Evolutionary conservation across 1,140 invertebrate species (phyloP), one percentile per base, ranked within the genome.

Genomic region (Camponotus pennsylvanicus): DNA sequence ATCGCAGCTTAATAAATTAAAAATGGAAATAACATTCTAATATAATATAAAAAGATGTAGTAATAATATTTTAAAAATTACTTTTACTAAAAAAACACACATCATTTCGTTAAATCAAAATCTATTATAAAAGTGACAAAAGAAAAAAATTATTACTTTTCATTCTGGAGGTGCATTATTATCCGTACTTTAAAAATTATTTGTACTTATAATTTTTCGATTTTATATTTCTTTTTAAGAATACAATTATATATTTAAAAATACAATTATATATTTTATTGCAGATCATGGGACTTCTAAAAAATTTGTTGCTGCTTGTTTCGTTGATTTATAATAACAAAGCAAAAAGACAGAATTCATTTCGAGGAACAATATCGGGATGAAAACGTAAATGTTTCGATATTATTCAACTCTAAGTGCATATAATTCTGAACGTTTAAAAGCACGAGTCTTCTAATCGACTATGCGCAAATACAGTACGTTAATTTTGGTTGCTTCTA

Each of bases 401-500:
- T 11, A 64, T 57, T 37, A 40, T 40, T 0, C 6, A 40, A 40
- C 37, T 40, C 37, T 40, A 40, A 40, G 18, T 55, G 52, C 18
- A 32, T 75, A 71, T 34, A 82, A 82, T 37, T 70, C 21, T 55
- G 73, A 66, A 63, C 49, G 59, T 21, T 64, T 63, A 59, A 40
- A 40, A 40, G 37, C 52, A 59, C 63, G 32, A 59, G 27, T 27
- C 27, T 27, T 64, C 21, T 64, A 84, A 52, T 45, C 49, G 45
- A 40, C 37, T 40, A 4, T 40, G 57, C 32, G 55, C 40, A 76
- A 73, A 61, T 42, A 52, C 59, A 9, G 49, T 55, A 55, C 40
- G 70, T 84, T 84, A 76, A 84, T 40, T 61, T 84, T 52, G 84
- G 3, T 45, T 37, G 55, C 57, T 69, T 83, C 63, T 82, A 76